Evolutionary conservation across 2,113 vertebrate genomes (phyloP), one percentile per base, ranked within the genome.

Genomic region (Erythrocercus mccallii): DNA sequence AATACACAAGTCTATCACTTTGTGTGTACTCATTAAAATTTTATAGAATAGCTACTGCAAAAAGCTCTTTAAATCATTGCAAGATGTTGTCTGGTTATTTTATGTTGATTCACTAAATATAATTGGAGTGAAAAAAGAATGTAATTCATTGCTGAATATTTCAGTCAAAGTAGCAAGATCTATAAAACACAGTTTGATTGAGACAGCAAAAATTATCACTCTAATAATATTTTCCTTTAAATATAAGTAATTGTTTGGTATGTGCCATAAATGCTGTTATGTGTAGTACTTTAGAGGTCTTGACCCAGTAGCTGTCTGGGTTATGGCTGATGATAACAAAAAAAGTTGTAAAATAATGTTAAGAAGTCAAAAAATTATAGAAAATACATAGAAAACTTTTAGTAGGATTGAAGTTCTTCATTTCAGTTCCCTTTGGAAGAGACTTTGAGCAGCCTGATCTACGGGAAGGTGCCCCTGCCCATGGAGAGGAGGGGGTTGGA

Each of bases 1-100:
- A 92, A 92, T 78, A 45, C 72, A 95, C 38, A 56, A 56, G 4
- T 95, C 89, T 95, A 86, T 83, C 84, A 80, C 33, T 89, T 95
- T n/a, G 23, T 93, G 71, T 94, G 64, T 87, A 88, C 79, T 54
- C 95, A 97, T 97, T 97, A 97, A 97, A 94, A 73, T 94, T 96
- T 97, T 94, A 97, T 97, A 66, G 88, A 92, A 92, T 24, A 81
- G 33, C 73, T 90, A 71, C 50, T 93, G 40, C 57, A 95, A 94
- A 95, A 95, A 94, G 87, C 78, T 72, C 81, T 90, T 92, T 95
- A 97, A 97, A 96, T 97, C 92, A 83, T 48, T 84, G 66, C n/a
- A 92, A 94, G 47, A 68, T 88, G 54, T 82, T 87, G 42, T 58
- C 74, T 88, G 40, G 30, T 85, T 93, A 72, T 96, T 96, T 95